A percentile compares a stretch with the other conserved stretches of the same genome.
phyloP scores from a whole-genome alignment of 2,113 vertebrate genomes.

The Murina feae region DNA sequence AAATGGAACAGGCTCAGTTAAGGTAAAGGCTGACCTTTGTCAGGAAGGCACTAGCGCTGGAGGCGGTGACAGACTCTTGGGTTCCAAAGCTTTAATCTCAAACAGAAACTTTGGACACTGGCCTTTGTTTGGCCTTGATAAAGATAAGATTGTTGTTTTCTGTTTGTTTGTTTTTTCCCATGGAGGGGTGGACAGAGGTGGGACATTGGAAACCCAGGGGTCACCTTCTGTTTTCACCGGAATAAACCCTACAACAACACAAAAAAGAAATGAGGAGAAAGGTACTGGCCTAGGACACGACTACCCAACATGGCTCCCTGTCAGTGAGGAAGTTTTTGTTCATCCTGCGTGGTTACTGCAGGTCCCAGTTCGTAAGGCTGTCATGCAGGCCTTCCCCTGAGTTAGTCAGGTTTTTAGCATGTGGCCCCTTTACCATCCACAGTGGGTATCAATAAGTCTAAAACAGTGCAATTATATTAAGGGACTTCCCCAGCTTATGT shows the following conservation, averaged over 20 bases:
- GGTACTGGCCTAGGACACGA: neutral
- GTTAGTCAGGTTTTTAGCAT: neutral
- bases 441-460: neutral
- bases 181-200: no score
- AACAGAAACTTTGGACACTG: no score
- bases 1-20: neutral
- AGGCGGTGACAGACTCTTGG: no score
- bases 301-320: neutral
- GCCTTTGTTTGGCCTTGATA: no score
- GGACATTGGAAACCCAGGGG: no score
- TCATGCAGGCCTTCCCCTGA: neutral
- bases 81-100: no score
- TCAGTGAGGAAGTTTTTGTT: neutral
- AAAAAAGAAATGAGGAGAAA: no score
- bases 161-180: no score
- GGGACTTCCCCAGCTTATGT: neutral
- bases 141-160: no score
- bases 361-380: neutral
- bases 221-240: no score
- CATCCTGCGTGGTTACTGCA: neutral
- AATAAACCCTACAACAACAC: no score
- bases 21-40: neutral
- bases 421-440: neutral
- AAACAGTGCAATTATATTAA: neutral
- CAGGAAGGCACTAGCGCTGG: neutral